Percentiles rank a stretch among this genome's conserved stretches.
Conservation (phyloP, 2,113 vertebrate species). For the Chaetodon auriga region DNA sequence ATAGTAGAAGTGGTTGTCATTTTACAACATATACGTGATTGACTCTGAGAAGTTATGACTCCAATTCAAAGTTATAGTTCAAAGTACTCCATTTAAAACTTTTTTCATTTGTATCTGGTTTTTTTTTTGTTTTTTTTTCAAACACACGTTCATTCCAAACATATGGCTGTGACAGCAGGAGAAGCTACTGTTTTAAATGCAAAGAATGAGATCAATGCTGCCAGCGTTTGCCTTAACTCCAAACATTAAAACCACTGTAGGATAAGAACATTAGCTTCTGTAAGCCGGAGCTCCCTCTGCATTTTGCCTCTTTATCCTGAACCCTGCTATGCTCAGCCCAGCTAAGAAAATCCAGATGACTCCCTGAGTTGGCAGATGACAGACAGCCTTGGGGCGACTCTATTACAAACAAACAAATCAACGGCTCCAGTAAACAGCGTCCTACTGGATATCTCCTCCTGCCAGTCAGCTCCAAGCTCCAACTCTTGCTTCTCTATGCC, state of each 20-base stretch:
- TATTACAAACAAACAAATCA: conserved; percentile 77
- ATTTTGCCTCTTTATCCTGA: conserved; percentile 42
- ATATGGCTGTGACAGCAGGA: not conserved
- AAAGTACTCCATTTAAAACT: not conserved
- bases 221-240: not conserved
- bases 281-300: conserved; percentile 26
- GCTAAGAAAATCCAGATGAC: conserved; percentile 61
- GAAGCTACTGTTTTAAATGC: not conserved
- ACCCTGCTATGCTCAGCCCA: conserved; percentile 25
- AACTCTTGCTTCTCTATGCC: conserved; percentile 55
- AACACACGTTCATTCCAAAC: not conserved
- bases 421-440: conserved; percentile 49
- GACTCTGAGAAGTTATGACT: not conserved
- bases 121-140: not conserved
- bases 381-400: conserved; percentile 59
- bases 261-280: conserved; percentile 32
- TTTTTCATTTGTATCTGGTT: too few species aligned
- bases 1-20: not conserved
- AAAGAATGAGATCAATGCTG: conserved; percentile 8
- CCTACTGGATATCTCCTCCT: conserved; percentile 61
- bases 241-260: conserved; percentile 16
- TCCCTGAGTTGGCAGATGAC: conserved; percentile 56
- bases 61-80: not conserved
- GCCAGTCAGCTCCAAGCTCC: conserved; percentile 52
- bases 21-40: not conserved